These are phyloP conservation scores for Griposia aprilina DNA, from an alignment of 2,888 invertebrate genomes.

Conservation along the genomic window DNA sequence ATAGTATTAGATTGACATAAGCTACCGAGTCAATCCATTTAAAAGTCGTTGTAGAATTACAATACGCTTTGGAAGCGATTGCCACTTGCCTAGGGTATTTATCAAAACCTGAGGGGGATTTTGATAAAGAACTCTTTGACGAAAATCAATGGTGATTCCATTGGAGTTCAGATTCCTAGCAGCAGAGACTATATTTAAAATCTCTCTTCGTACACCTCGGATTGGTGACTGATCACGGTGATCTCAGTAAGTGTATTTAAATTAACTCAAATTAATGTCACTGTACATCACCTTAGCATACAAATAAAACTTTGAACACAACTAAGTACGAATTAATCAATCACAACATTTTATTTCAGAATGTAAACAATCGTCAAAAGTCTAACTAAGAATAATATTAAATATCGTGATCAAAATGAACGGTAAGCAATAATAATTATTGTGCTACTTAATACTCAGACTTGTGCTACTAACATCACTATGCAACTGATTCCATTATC, in stretches of 20 bases:
- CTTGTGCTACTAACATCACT: conserved; percentile 41
- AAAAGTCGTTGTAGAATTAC: not conserved
- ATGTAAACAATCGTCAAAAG: conserved; percentile 28
- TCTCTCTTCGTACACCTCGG: too few relatives aligned
- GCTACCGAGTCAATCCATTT: not conserved
- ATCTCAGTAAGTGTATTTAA: not conserved
- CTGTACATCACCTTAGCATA: not conserved
- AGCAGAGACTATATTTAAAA: not conserved
- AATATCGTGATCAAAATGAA: conserved; percentile 51
- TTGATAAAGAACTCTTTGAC: not conserved
- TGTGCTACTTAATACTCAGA: conserved; percentile 43
- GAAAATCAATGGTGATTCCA: not conserved
- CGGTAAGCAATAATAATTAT: conserved; percentile 50
- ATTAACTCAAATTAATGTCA: not conserved
- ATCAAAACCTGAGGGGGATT: too few relatives aligned
- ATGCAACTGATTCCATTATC: conserved; percentile 47
- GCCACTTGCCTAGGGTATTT: not conserved
- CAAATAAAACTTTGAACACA: not conserved
- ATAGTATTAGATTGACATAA: not conserved
- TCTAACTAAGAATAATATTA: conserved; percentile 29
- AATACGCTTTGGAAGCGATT: not conserved
- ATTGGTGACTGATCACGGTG: not conserved
- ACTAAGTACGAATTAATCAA: not conserved
- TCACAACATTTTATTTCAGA: conserved; percentile 8
- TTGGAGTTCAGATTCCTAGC: not conserved